A percentile compares a stretch with the other conserved stretches of the same genome.
phyloP scores from a whole-genome alignment of 2,113 vertebrate genomes.

The Ciconia maguari region DNA sequence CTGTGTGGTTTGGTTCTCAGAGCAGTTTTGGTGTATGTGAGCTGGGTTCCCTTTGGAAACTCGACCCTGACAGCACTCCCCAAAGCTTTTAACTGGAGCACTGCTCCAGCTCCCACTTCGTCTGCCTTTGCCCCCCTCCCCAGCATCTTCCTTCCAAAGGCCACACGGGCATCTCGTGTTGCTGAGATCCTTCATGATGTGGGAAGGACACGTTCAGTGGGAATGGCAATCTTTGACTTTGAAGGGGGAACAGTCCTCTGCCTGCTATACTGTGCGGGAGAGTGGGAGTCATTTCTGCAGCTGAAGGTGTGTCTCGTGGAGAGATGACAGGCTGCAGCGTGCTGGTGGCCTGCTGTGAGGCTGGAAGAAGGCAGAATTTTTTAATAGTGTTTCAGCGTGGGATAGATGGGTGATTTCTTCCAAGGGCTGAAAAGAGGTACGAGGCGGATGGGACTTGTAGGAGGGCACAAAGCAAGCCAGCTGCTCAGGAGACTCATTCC shows the following conservation, averaged over 20 bases:
- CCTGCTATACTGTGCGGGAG: not conserved
- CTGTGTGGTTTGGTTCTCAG: not conserved
- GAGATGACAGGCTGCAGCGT: not conserved
- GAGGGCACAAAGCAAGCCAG: not conserved
- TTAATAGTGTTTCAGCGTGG: not conserved
- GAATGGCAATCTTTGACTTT: not conserved
- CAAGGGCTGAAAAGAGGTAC: not conserved
- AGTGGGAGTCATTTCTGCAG: not conserved
- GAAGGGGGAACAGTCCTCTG: not conserved
- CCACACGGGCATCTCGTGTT: not conserved
- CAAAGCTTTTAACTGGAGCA: not conserved
- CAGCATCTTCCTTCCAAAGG: not conserved
- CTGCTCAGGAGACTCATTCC: not conserved
- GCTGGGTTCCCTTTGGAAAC: not conserved
- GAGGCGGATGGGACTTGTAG: not conserved
- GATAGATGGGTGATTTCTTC: not conserved
- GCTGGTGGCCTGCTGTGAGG: accelerated
- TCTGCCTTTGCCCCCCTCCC: not conserved
- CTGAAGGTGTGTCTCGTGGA: not conserved
- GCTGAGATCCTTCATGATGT: not conserved
- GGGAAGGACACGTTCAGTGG: not conserved
- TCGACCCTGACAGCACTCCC: not conserved
- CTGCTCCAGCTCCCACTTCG: not conserved
- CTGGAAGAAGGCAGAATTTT: not conserved
- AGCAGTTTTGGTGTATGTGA: not conserved